Evolutionary conservation across 2,113 vertebrate species (phyloP), one percentile per base, ranked within the genome.

Genomic region (Rhinichthys klamathensis): DNA sequence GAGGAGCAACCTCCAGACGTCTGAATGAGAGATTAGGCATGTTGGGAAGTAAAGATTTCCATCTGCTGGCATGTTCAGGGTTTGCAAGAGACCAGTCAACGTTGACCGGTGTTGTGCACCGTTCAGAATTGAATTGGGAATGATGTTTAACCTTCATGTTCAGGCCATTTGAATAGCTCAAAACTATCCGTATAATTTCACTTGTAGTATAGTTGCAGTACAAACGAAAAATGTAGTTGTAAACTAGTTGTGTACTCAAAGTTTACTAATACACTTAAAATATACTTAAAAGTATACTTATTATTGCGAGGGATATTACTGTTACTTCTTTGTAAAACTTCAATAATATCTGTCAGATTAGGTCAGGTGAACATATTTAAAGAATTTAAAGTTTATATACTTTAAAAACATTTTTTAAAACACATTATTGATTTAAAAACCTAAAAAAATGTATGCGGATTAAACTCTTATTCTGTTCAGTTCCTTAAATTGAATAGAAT

Each of bases 1-100:
- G 75, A 78, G 51, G 51, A 58, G 75, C 75, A 13, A 18, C 12
- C 32, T 77, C 75, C 51, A 46, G 73, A 83, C 69, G 30, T n/a
- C 72, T 75, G 58, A 41, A 44, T 23, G 21, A 54, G 27, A 78
- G 49, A 60, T 72, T 61, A 30, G 54, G 10, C 63, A 44, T 49
- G 72, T 49, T 21, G 25, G 15, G 46, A 21, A 76, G 74, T 76
- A 49, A 32, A 87, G 73, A 83, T 70, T 82, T 86, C 82, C 88
- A 84, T 73, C 88, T 89, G 61, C 82, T 87, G 88, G 88, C 46
- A 21, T 63, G 78, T 63, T 21, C 2, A 7, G 38, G 85, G 38
- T 65, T 74, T 87, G 80, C 61, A 83, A 54, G 63, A 63, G n/a
- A 21, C 23, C n/a, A 12, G 70, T 30, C 3, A 67, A 7, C 16